phyloP scores from a whole-genome alignment of 2,113 vertebrate species.

The Pseudonaja textilis region DNA sequence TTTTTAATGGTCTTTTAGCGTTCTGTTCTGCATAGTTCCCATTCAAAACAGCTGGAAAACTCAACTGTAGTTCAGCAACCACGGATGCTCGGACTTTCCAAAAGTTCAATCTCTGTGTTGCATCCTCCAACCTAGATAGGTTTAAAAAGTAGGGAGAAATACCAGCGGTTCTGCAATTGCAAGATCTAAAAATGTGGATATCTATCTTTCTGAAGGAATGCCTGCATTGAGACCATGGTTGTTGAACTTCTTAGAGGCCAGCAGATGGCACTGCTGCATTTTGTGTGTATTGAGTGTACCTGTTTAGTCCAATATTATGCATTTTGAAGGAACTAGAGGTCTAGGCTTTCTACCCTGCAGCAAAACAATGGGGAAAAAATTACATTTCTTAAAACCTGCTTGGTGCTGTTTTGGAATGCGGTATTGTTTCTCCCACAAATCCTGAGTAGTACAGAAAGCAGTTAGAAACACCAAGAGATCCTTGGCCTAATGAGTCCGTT shows the following conservation, averaged over 20 bases:
- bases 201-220: not conserved
- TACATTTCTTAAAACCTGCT: not conserved
- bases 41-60: not conserved
- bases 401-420: not conserved
- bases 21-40: not conserved
- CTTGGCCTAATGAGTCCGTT: not conserved
- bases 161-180: not conserved
- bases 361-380: not conserved
- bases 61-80: not conserved
- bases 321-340: not conserved
- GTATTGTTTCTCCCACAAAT: not conserved
- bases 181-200: not conserved
- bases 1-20: not conserved
- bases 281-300: not conserved
- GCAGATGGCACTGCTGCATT: not conserved
- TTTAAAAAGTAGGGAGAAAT: not conserved
- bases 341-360: not conserved
- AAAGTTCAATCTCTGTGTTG: not conserved
- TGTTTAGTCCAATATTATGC: not conserved
- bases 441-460: not conserved
- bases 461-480: not conserved
- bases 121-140: not conserved
- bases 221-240: not conserved
- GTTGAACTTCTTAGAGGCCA: not conserved
- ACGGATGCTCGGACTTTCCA: not conserved